Percentiles rank a stretch among this genome's conserved stretches.
phyloP scores from a whole-genome alignment of 2,888 invertebrate species.

The Acanthopleura granulata region DNA sequence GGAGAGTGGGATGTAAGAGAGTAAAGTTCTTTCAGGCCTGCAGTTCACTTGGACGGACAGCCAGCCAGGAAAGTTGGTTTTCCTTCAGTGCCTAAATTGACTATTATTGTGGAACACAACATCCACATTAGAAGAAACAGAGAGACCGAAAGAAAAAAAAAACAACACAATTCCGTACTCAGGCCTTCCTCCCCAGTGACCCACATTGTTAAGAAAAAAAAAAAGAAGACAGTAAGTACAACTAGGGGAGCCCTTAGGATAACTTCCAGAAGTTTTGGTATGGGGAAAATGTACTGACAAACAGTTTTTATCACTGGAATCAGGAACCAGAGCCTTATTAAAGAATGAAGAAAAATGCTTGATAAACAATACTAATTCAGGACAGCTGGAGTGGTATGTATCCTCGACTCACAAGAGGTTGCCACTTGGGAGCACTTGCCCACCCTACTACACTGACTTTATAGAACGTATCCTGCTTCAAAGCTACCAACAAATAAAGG shows the following conservation, averaged over 20 bases:
- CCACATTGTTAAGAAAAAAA: neutral
- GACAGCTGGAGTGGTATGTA: neutral
- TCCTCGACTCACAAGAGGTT: too few species aligned
- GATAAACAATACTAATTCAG: slow-evolving; percentile 18
- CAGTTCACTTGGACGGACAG: neutral
- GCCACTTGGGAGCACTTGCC: too few species aligned
- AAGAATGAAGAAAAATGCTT: slow-evolving; percentile 16
- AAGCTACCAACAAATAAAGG: too few species aligned
- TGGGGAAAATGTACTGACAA: neutral
- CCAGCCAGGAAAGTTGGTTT: neutral
- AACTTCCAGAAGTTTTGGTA: neutral
- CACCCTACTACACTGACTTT: too few species aligned
- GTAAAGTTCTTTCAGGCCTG: neutral
- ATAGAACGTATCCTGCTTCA: too few species aligned
- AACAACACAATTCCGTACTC: too few species aligned
- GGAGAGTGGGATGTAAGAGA: neutral
- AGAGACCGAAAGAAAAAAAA: neutral
- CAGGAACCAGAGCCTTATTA: neutral
- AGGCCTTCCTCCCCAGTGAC: neutral
- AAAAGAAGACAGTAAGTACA: neutral
- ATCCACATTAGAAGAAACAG: slow-evolving; percentile 2
- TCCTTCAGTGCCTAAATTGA: slow-evolving; percentile 15
- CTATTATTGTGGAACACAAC: slow-evolving; percentile 16
- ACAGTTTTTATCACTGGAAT: neutral
- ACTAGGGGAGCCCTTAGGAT: neutral